Evolutionary conservation across 1,140 invertebrate genomes (phyloP).

Genomic region (Leptopilina boulardi): DNA sequence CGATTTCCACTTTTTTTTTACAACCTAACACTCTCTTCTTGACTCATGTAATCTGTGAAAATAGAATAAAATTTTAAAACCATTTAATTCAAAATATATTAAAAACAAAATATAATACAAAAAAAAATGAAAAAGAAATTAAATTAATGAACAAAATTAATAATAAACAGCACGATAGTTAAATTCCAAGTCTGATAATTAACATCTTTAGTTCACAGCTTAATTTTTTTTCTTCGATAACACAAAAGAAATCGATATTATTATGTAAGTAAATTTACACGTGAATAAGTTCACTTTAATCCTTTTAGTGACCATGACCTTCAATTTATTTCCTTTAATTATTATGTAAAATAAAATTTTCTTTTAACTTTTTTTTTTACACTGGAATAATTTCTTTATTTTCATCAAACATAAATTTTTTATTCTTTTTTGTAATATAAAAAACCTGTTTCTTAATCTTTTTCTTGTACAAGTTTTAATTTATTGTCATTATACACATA

Average conservation of each 20-base stretch:
- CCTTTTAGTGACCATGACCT: conserved; percentile 10
- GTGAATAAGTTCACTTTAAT: conserved; percentile 7
- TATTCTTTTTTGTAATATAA: no score
- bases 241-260: neutral
- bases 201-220: neutral
- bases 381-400: neutral
- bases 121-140: no score
- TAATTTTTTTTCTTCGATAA: neutral
- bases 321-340: neutral
- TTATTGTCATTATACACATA: no score
- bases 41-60: conserved; percentile 72
- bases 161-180: no score
- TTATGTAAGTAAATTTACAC: conserved; percentile 18
- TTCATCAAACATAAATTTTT: no score
- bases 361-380: neutral
- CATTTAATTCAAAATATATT: neutral
- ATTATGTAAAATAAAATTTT: neutral
- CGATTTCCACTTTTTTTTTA: conserved; percentile 56
- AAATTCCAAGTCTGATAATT: neutral
- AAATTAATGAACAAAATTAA: no score
- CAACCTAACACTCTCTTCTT: conserved; percentile 53
- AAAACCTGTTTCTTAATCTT: no score
- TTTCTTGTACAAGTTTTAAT: no score
- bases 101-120: neutral
- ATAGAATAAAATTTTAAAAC: neutral